Evolutionary conservation across 2,888 invertebrate species (phyloP).

Genomic region (Ashinkailepas kermadecensis): DNA sequence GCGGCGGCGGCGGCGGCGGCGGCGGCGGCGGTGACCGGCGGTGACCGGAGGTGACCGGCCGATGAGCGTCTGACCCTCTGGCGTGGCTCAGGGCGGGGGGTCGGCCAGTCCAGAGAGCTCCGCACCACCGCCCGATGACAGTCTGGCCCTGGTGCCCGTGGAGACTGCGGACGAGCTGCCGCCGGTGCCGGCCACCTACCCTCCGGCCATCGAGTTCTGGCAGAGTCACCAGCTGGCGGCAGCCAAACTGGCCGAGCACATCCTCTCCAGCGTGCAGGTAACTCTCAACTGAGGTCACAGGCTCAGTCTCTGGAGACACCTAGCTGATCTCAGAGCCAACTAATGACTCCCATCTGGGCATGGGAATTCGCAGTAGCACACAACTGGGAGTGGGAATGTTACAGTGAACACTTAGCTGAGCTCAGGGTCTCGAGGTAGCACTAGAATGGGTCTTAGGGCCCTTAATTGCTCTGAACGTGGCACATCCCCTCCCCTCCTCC

Average conservation of each 20-base stretch:
- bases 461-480: too few relatives aligned
- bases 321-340: too few relatives aligned
- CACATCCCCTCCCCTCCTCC: too few relatives aligned
- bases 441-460: too few relatives aligned
- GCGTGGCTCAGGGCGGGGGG: neutral
- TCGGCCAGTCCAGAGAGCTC: neutral
- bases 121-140: neutral
- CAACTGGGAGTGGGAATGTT: too few relatives aligned
- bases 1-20: neutral
- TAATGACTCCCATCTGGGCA: too few relatives aligned
- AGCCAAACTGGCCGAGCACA: neutral
- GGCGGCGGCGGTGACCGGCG: too few relatives aligned
- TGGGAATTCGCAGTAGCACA: too few relatives aligned
- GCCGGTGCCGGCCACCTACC: neutral
- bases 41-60: neutral
- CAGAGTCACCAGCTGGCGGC: conserved; percentile 5
- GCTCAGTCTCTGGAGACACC: too few relatives aligned
- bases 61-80: neutral
- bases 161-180: neutral
- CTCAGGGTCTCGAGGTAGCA: too few relatives aligned
- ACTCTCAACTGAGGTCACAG: too few relatives aligned
- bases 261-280: neutral
- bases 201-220: conserved; percentile 6
- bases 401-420: too few relatives aligned
- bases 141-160: neutral